Evolutionary conservation across 2,888 invertebrate species (phyloP).

Genomic region (Myopa tessellatipennis): DNA sequence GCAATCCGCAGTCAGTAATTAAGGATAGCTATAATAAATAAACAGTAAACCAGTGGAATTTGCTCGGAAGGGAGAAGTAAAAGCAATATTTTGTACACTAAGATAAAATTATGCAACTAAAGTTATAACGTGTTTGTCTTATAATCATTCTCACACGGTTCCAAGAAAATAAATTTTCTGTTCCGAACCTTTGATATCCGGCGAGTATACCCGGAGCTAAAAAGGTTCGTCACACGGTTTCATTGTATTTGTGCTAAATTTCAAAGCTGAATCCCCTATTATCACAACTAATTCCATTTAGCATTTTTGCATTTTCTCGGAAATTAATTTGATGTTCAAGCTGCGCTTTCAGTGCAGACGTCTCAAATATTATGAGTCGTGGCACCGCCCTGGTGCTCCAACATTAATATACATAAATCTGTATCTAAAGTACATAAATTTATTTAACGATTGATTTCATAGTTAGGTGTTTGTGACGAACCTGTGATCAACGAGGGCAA

Average conservation of each 20-base stretch:
- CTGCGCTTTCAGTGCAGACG: not conserved
- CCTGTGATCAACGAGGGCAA: slow-evolving; percentile 29
- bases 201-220: too few species aligned
- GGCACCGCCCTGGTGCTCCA: slow-evolving; percentile 29
- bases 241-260: not conserved
- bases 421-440: not conserved
- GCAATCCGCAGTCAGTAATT: too few species aligned
- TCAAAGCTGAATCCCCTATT: slow-evolving; percentile 5
- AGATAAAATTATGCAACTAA: too few species aligned
- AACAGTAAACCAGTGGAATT: too few species aligned
- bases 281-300: slow-evolving; percentile 10
- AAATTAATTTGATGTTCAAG: not conserved
- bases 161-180: too few species aligned
- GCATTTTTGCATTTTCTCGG: not conserved
- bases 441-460: not conserved
- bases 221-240: too few species aligned
- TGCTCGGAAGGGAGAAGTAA: too few species aligned
- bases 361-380: slow-evolving; percentile 33
- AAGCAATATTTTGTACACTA: too few species aligned
- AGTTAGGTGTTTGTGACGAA: not conserved
- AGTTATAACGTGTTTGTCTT: too few species aligned
- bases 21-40: too few species aligned
- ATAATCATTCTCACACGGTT: too few species aligned
- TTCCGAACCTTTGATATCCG: too few species aligned
- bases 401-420: slow-evolving; percentile 39